Conservation (phyloP, 2,888 invertebrate species). For the Eristalis intricaria region DNA sequence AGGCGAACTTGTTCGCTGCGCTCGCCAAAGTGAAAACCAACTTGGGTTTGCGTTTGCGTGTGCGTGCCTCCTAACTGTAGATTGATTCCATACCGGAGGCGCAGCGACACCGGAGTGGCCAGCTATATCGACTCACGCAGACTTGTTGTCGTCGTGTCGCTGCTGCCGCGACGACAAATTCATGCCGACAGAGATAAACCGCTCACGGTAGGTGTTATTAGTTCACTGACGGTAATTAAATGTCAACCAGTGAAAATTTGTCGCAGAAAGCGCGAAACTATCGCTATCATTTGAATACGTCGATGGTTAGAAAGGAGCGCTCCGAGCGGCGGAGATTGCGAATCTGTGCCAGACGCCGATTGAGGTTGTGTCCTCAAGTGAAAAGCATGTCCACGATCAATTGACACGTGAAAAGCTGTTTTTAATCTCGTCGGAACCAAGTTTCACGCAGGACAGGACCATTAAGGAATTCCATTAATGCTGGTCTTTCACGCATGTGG, state of each 20-base stretch:
- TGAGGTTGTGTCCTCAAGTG: slow-evolving; percentile 24
- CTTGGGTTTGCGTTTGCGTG: slow-evolving; percentile 37
- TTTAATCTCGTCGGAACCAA: background rate
- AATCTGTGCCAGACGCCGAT: slow-evolving; percentile 55
- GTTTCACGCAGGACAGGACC: background rate
- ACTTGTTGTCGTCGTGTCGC: slow-evolving; percentile 49
- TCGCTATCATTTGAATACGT: slow-evolving; percentile 35
- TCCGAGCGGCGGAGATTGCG: background rate
- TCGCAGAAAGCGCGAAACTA: slow-evolving; percentile 38
- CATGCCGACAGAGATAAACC: slow-evolving; percentile 33
- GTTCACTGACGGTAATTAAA: slow-evolving; percentile 53
- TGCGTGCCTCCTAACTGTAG: slow-evolving; percentile 54
- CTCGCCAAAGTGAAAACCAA: slow-evolving; percentile 51
- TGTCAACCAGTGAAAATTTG: slow-evolving; percentile 66
- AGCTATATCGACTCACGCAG: slow-evolving; percentile 26
- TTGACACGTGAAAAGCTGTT: slow-evolving; percentile 11
- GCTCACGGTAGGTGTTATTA: slow-evolving; percentile 35
- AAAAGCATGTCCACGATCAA: background rate
- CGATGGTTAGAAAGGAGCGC: slow-evolving; percentile 1
- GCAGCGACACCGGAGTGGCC: background rate
- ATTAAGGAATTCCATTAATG: background rate
- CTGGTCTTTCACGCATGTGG: background rate
- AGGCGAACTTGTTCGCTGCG: slow-evolving; percentile 42
- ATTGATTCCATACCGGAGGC: slow-evolving; percentile 22
- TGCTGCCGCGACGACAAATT: slow-evolving; percentile 28